Percentiles rank a stretch among this genome's conserved stretches.
Conservation (phyloP, 2,888 invertebrate genomes). For the Nomada flava region DNA sequence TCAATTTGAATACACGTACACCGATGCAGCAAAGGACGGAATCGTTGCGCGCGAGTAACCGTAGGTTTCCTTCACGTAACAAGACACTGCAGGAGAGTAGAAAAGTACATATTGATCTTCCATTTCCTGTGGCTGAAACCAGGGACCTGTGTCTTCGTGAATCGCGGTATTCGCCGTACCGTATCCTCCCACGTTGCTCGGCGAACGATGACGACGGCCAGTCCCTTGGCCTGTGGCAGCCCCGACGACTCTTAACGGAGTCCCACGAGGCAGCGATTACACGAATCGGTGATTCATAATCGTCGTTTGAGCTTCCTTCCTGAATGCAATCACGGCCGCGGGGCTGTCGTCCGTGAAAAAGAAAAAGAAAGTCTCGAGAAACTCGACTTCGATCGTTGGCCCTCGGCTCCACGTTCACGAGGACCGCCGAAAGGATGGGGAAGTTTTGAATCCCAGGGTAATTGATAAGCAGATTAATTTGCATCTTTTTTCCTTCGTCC, state of each 20-base stretch:
- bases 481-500: not conserved
- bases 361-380: constrained; percentile 29
- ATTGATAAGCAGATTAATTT: not conserved
- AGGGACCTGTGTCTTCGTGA: constrained; percentile 42
- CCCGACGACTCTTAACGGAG: constrained; percentile 34
- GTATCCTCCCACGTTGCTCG: constrained; percentile 68
- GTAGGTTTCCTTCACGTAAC: constrained; percentile 31
- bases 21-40: not conserved
- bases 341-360: constrained; percentile 12
- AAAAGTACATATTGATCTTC: constrained; percentile 62
- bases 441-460: not conserved
- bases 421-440: not conserved
- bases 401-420: not conserved
- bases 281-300: constrained; percentile 72
- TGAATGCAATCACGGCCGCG: constrained; percentile 43
- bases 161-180: constrained; percentile 60
- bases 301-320: constrained; percentile 55
- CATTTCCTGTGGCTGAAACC: constrained; percentile 56
- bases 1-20: constrained; percentile 31
- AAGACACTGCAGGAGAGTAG: constrained; percentile 41
- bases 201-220: constrained; percentile 61
- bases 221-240: constrained; percentile 15
- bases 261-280: constrained; percentile 66
- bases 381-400: not conserved
- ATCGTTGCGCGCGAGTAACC: constrained; percentile 16